Base-by-base conservation (phyloP, 2,113 vertebrate species). In the Python bivittatus region DNA sequence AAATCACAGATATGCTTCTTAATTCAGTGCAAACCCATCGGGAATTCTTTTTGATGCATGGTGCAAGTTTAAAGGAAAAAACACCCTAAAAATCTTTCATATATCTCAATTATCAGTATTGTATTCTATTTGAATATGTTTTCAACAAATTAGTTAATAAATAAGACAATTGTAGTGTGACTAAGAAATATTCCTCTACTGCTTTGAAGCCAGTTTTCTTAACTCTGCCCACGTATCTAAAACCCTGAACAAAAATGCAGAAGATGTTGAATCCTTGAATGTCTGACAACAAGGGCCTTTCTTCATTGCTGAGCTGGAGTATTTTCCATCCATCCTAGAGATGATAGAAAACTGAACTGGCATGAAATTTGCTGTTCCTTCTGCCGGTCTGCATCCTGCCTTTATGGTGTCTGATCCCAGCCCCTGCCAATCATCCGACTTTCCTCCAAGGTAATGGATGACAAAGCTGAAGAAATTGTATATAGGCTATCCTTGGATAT, bases 1-100 rank as follows among this genome's bases (percentile, higher is more conserved):
- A 58, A 1, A 44, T 0, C 48, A 2, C 6, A 90, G 38, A 33
- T 0, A 23, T 92, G 58, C 0, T 4, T 53, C 88, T 92, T 94
- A 88, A 38, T 92, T 96, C n/a, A 90, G 86, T 85, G 89, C 1
- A 87, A 72, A 56, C 22, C 33, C 89, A 64, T 44, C 25, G 92
- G 27, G 79, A 79, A 90, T 48, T 88, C 86, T 93, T 89, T 91
- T 91, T 91, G 90, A 93, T 93, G 42, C 87, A 90, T 88, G 1
- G 87, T 29, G 29, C 6, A 94, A 42, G 8, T 89, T 52, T 88
- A 92, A 95, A 88, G 11, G 58, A 90, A 58, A 94, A 27, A 93
- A 0, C 57, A n/a, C 11, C 4, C 92, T 95, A 84, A 93, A 94
- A 92, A 58, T 54, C 44, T 86, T 89, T 72, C 89, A 91, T 61